Evolutionary conservation across 37 sponge, comb jelly and placozoan genomes (phyloP), one percentile per base, ranked within the genome.

Genomic region (Aplysina aerophoba): DNA sequence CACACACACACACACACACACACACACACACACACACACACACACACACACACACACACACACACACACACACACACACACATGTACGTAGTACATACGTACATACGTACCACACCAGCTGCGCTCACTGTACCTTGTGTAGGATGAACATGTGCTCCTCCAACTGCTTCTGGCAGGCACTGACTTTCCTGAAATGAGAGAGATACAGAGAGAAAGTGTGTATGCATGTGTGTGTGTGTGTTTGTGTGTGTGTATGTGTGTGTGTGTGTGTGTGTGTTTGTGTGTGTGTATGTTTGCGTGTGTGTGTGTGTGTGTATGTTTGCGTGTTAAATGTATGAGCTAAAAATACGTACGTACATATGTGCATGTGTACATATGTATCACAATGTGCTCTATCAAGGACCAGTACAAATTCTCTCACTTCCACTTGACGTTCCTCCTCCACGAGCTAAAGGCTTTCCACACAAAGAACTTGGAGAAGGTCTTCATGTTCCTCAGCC

Each of bases 361-460:
- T n/a, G n/a, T n/a, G n/a, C n/a, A n/a, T n/a, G n/a, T n/a, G n/a
- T n/a, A n/a, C n/a, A n/a, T n/a, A n/a, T n/a, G n/a, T n/a, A n/a
- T 44, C 50, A 11, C 50, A 44, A 8, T 44, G 50, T 44, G 50
- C 8, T 44, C 8, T 3, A 11, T 44, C 50, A 44, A 11, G 50
- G 50, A 3, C 3, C 50, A 44, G 50, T 44, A 11, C 50, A 44
- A 44, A 8, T 44, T 35, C 27, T 53, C 82, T 34, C 81, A 89
- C 88, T 91, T 97, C 73, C 85, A 85, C 60, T 94, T 66, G 35
- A 96, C 99, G 80, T 94, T 93, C 87, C 89, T 96, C 79, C 97
- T 90, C 99, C 96, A 96, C 0, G 87, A 80, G 61, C 89, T 83
- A 79, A 98, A 98, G 21, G 96, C 95, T 39, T 98, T 98, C 97